Base-by-base conservation (phyloP, 2,888 invertebrate species). In the Clitarchus hookeri region DNA sequence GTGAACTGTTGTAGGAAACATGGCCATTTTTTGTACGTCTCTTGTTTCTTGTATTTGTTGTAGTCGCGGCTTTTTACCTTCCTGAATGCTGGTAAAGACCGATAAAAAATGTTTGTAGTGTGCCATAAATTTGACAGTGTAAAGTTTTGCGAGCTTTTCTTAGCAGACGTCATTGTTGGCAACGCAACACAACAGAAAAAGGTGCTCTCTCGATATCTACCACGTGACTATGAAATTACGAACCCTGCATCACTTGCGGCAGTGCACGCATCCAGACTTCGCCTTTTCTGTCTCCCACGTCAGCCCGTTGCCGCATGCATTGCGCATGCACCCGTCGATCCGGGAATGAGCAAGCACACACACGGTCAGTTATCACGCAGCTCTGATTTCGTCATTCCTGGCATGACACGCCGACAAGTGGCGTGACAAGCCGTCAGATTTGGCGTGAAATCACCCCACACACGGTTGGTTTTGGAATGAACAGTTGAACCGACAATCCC, bases 381-480 rank as follows among this genome's bases (percentile, higher is more conserved):
- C n/a, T 79, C 23, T 25, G 79, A 79, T 79, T 79, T n/a, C 13
- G 9, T 79, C 23, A 79, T 79, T 79, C 79, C 79, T 23, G 78
- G 78, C n/a, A 23, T 78, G 78, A 9, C 48, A 48, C 48, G 6
- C 48, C 48, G 6, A 48, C 6, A 78, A 78, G n/a, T 78, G 79
- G 79, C 79, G 4, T 79, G 79, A 19, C 79, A 79, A 0, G 13
- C 79, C 25, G 13, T 19, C 79, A 79, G 13, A 27, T 79, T 19
- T 79, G 79, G 79, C 26, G 26, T 25, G 25, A 27, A 78, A n/a
- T 79, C 79, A n/a, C 25, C 79, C 79, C 79, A 79, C 79, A 79
- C 79, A 79, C 79, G 79, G 79, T 25, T n/a, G 27, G 79, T 79
- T n/a, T 79, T 79, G 79, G 79, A 79, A 79, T 79, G 79, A 79